phyloP scores from a whole-genome alignment of 2,797 vertebrate genomes.

The Chloroceryle inda region DNA sequence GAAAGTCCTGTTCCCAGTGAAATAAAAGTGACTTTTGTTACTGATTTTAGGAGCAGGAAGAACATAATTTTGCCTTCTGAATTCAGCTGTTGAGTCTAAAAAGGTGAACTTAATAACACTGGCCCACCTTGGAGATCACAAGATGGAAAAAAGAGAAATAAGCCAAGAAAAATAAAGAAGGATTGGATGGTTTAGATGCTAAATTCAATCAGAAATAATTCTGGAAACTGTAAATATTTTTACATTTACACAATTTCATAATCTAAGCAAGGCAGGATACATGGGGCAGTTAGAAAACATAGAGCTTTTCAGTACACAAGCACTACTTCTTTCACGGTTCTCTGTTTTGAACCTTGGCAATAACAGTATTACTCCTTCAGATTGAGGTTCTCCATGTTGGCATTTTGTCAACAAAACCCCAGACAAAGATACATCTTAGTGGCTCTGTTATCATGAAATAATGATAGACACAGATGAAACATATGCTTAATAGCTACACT shows the following conservation, averaged over 20 bases:
- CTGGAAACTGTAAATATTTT: slow-evolving; percentile 2
- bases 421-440: neutral
- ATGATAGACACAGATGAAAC: neutral
- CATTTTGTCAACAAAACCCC: slow-evolving; percentile 1
- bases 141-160: slow-evolving; percentile 23
- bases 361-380: neutral
- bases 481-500: neutral
- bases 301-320: neutral
- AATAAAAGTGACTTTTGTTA: neutral
- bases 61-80: neutral
- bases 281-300: too few species aligned
- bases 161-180: slow-evolving; percentile 31
- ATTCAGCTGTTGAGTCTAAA: neutral
- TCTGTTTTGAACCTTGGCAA: neutral
- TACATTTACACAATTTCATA: neutral
- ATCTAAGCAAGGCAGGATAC: neutral
- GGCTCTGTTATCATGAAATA: neutral
- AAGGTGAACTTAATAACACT: neutral
- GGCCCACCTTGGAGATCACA: neutral
- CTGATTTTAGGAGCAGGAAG: neutral
- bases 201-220: slow-evolving; percentile 11
- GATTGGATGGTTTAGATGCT: neutral
- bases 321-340: neutral
- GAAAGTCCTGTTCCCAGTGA: neutral
- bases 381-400: neutral